Evolutionary conservation across 2,797 vertebrate genomes (phyloP).

Genomic region (Sparidentex hasta): DNA sequence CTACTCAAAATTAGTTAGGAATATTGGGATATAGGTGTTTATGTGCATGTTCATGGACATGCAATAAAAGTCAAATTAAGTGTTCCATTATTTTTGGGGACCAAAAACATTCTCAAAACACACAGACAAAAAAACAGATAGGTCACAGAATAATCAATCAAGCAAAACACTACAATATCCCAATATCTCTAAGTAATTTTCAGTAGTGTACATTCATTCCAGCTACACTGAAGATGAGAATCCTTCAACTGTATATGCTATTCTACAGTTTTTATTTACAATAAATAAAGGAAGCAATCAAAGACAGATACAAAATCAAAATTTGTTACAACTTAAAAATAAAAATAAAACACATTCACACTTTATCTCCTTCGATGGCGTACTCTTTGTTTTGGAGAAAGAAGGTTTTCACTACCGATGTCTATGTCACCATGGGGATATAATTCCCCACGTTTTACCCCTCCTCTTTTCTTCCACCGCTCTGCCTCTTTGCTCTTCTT

Average conservation of each 20-base stretch:
- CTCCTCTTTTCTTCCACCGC: conserved; percentile 71
- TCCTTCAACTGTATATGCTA: not conserved
- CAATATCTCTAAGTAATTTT: too few species aligned
- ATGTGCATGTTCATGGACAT: too few species aligned
- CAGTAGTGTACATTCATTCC: not conserved
- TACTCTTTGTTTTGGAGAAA: conserved; percentile 73
- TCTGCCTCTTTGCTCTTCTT: conserved; percentile 66
- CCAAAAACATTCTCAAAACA: too few species aligned
- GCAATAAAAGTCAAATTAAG: too few species aligned
- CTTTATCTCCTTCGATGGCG: conserved; percentile 65
- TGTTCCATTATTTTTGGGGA: too few species aligned
- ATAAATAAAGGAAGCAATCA: conserved; percentile 5
- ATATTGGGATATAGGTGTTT: too few species aligned
- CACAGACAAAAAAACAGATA: too few species aligned
- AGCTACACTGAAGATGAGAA: not conserved
- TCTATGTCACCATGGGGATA: conserved; percentile 47
- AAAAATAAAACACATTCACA: not conserved
- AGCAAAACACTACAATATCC: too few species aligned
- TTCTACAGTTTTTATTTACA: conserved; percentile 6
- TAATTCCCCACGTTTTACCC: conserved; percentile 65
- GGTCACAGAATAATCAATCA: too few species aligned
- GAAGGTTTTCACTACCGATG: conserved; percentile 49
- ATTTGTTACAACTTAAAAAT: conserved; percentile 3
- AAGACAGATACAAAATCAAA: conserved; percentile 12
- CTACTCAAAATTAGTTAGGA: too few species aligned